A percentile compares a stretch with the other conserved stretches of the same genome.
Conservation (phyloP, 1,140 invertebrate species). For the Hyposmocoma kahamanoa region DNA sequence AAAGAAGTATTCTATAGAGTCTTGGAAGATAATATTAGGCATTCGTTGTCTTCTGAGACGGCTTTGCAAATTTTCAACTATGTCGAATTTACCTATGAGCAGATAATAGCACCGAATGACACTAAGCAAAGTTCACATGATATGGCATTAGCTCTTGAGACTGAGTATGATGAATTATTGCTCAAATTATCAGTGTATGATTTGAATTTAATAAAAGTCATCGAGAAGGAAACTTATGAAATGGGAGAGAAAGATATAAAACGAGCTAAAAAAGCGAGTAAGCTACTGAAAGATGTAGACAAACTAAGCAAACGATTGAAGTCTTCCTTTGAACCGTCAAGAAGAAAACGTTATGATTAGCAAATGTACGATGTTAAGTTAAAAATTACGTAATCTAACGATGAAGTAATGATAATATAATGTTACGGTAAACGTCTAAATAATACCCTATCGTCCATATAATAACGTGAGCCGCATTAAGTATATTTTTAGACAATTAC, state of each 20-base stretch:
- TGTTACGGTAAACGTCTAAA: too few relatives aligned
- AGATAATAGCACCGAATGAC: slow-evolving; percentile 73
- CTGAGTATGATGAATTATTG: slow-evolving; percentile 74
- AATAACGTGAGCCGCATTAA: too few relatives aligned
- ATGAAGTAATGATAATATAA: too few relatives aligned
- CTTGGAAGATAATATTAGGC: slow-evolving; percentile 43
- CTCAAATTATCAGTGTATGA: slow-evolving; percentile 75
- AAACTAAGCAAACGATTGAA: slow-evolving; percentile 67
- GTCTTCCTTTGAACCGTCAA: slow-evolving; percentile 67
- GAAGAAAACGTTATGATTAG: too few relatives aligned
- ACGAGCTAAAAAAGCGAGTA: slow-evolving; percentile 74
- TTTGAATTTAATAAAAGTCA: slow-evolving; percentile 69
- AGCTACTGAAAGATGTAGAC: slow-evolving; percentile 74
- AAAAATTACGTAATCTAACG: too few relatives aligned
- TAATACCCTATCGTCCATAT: too few relatives aligned
- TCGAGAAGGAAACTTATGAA: slow-evolving; percentile 76
- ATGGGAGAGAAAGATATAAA: slow-evolving; percentile 72
- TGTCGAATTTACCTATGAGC: slow-evolving; percentile 79
- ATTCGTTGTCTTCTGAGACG: slow-evolving; percentile 73
- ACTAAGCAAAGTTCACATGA: slow-evolving; percentile 73
- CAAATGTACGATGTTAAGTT: too few relatives aligned
- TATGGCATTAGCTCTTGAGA: slow-evolving; percentile 77
- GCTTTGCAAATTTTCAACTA: slow-evolving; percentile 75
- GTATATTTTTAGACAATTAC: too few relatives aligned
- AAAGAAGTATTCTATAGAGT: slow-evolving; percentile 49